Conservation (phyloP, 2,888 invertebrate species). For the Tuberolachnus salignus region DNA sequence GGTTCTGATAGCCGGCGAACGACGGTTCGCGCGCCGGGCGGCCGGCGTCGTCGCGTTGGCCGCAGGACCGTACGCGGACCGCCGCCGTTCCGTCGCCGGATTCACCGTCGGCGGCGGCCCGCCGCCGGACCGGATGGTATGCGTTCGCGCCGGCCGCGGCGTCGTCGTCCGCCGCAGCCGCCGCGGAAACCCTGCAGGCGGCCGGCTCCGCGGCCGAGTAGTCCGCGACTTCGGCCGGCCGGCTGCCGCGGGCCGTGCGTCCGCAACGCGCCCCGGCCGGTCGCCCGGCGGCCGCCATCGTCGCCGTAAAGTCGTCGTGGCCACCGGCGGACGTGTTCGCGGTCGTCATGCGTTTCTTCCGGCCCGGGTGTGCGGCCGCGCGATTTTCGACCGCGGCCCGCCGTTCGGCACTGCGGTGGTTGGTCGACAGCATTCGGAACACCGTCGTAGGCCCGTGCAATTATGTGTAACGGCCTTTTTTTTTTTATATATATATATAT, state of each 20-base stretch:
- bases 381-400: background rate
- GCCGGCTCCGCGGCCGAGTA: too few relatives aligned
- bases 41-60: background rate
- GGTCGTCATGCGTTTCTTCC: background rate
- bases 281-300: background rate
- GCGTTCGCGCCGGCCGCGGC: background rate
- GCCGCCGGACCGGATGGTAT: slow-evolving; percentile 28
- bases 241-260: background rate
- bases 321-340: too few relatives aligned
- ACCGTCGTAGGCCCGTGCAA: background rate
- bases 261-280: background rate
- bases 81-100: background rate
- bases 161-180: background rate
- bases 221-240: too few relatives aligned
- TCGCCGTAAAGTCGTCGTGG: background rate
- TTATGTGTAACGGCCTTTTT: too few relatives aligned
- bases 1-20: background rate
- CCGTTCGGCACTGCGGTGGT: background rate
- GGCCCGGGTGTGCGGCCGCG: background rate
- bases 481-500: too few relatives aligned
- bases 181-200: too few relatives aligned
- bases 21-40: background rate
- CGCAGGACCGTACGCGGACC: background rate
- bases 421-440: background rate
- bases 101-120: background rate